Evolutionary conservation across 2,797 vertebrate genomes (phyloP).

Genomic region (Apogon hyalosoma): DNA sequence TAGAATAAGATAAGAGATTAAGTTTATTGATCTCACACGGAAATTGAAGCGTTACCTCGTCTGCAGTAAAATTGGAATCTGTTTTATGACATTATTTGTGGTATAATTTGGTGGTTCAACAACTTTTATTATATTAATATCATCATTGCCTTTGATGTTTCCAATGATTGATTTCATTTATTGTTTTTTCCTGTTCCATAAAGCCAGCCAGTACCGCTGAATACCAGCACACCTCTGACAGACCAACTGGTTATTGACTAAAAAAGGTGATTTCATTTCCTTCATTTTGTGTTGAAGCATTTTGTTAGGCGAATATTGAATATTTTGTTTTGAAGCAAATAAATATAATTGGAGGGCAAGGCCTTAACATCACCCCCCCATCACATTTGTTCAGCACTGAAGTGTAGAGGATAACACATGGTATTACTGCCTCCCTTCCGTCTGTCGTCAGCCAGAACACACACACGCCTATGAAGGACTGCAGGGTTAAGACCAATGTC

Average conservation of each 20-base stretch:
- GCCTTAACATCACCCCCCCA: background rate
- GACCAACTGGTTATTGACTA: conserved; percentile 2
- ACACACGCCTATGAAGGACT: conserved; percentile 49
- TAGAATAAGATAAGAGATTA: conserved; percentile 12
- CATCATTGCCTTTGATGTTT: background rate
- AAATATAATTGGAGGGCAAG: background rate
- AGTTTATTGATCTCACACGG: conserved; percentile 6
- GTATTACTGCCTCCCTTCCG: conserved; percentile 23
- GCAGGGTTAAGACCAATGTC: conserved; percentile 29
- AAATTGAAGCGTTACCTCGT: conserved; percentile 10
- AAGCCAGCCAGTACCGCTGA: background rate
- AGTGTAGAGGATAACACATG: conserved; percentile 6
- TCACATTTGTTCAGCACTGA: background rate
- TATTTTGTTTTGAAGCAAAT: background rate
- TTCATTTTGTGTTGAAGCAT: background rate
- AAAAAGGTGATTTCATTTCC: background rate
- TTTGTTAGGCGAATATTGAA: background rate
- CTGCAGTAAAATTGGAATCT: background rate
- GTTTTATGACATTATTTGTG: conserved; percentile 12
- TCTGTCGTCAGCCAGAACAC: conserved; percentile 43
- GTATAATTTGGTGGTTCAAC: conserved; percentile 5
- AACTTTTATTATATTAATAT: background rate
- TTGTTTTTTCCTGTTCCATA: background rate
- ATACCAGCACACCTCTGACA: background rate
- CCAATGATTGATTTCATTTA: conserved; percentile 7